Percentiles rank a stretch among this genome's conserved stretches.
These are phyloP conservation scores for Garrulus glandarius DNA, from an alignment of 2,797 vertebrate species.

Conservation along the genomic window DNA sequence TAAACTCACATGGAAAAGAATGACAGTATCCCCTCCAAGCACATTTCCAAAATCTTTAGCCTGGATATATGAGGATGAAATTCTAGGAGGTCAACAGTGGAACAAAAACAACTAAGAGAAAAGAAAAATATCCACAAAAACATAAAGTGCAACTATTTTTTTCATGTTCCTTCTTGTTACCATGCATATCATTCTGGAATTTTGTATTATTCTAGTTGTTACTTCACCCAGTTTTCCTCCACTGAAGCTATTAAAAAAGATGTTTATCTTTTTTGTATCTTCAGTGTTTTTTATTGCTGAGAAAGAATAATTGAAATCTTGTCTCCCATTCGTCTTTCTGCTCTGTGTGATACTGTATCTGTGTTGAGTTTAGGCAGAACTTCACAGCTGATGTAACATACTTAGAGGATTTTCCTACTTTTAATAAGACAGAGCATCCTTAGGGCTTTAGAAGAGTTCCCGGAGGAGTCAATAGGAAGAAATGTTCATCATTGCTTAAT, in stretches of 20 bases:
- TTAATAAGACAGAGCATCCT: background rate
- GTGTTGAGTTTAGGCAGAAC: background rate
- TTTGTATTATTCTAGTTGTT: background rate
- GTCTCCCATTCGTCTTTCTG: background rate
- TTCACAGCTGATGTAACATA: background rate
- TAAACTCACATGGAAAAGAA: background rate
- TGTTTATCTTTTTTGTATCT: background rate
- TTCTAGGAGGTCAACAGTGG: background rate
- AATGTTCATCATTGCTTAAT: slow-evolving; percentile 18
- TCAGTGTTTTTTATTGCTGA: background rate
- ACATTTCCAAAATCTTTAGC: background rate
- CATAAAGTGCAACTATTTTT: background rate
- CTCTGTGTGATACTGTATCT: background rate
- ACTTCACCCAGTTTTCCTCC: background rate
- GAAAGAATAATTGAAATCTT: background rate
- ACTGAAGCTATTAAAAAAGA: background rate
- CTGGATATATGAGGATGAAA: background rate
- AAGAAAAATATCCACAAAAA: background rate
- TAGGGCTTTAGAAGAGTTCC: background rate
- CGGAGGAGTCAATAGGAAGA: background rate
- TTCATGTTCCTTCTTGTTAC: background rate
- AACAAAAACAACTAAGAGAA: background rate
- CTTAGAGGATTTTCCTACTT: slow-evolving; percentile 7
- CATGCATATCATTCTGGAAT: background rate
- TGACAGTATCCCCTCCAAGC: background rate